These are phyloP conservation scores for Stichopus chloronotus DNA, from an alignment of 35 echinoderm and acorn worm genomes.

Conservation along the genomic window DNA sequence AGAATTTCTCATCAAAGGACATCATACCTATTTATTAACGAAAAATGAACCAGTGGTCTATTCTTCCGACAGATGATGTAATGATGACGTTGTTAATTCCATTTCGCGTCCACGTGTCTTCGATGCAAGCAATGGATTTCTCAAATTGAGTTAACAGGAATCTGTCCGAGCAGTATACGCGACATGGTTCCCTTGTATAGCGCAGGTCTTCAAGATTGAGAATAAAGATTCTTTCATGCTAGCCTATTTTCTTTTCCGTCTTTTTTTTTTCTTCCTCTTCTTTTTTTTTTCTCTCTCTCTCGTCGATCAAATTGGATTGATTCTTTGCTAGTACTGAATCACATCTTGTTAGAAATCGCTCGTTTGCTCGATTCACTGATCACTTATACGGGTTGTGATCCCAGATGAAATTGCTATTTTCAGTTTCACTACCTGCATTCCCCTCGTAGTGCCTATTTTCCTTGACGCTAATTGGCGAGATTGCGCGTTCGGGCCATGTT, in stretches of 20 bases:
- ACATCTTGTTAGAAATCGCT: constrained; percentile 56
- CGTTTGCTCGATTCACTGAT: constrained; percentile 54
- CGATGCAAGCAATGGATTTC: neutral
- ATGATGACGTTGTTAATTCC: neutral
- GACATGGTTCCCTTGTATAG: constrained; percentile 32
- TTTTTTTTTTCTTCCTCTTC: too few species aligned
- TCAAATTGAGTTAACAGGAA: constrained; percentile 40
- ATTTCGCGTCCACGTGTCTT: neutral
- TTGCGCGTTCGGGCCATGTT: constrained; percentile 46
- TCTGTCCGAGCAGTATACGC: constrained; percentile 23
- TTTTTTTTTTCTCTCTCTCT: too few species aligned
- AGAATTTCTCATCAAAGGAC: neutral
- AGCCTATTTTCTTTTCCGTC: too few species aligned
- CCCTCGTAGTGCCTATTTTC: constrained; percentile 33
- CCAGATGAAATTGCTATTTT: constrained; percentile 46
- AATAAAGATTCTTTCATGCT: neutral
- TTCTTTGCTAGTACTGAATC: constrained; percentile 39
- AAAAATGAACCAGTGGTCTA: neutral
- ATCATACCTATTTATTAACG: neutral
- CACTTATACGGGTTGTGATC: constrained; percentile 44
- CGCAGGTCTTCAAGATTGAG: neutral
- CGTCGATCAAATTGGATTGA: constrained; percentile 56
- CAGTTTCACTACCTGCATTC: constrained; percentile 21
- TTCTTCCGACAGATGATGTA: neutral
- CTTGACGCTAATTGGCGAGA: constrained; percentile 57